These are phyloP conservation scores for Hanleya hanleyi DNA, from an alignment of 2,888 invertebrate genomes.

Conservation along the genomic window DNA sequence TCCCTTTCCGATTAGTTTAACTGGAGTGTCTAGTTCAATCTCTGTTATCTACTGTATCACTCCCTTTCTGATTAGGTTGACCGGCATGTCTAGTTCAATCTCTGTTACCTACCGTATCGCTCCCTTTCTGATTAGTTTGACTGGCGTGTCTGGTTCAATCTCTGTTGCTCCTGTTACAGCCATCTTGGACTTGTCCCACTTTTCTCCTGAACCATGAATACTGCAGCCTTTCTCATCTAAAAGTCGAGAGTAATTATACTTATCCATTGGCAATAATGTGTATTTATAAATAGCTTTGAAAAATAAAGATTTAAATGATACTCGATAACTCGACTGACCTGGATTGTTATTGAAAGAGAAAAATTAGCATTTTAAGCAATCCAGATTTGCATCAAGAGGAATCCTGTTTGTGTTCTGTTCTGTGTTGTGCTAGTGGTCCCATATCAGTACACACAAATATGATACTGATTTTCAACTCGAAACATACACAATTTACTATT, in stretches of 20 bases:
- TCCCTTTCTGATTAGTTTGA: conserved; percentile 78
- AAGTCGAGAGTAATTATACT: conserved; percentile 26
- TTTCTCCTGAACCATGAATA: conserved; percentile 83
- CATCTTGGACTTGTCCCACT: conserved; percentile 78
- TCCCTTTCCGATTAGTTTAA: background rate
- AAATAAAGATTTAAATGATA: too few species aligned
- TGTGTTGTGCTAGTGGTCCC: too few species aligned
- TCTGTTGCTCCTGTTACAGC: conserved; percentile 79
- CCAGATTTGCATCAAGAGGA: too few species aligned
- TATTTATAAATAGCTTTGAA: too few species aligned
- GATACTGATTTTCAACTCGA: too few species aligned
- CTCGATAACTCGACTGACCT: too few species aligned
- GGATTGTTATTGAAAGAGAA: too few species aligned
- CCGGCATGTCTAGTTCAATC: background rate
- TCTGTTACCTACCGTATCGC: conserved; percentile 54
- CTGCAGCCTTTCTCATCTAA: conserved; percentile 81
- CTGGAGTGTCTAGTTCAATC: background rate
- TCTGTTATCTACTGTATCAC: background rate
- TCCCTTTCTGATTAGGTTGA: background rate
- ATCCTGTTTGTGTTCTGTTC: too few species aligned
- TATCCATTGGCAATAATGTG: too few species aligned
- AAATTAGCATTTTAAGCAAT: too few species aligned
- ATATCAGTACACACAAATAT: too few species aligned
- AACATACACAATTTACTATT: too few species aligned
- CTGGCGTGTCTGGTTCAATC: conserved; percentile 79